Conservation (phyloP, 1,140 invertebrate species). For the Drosophila willistoni region DNA sequence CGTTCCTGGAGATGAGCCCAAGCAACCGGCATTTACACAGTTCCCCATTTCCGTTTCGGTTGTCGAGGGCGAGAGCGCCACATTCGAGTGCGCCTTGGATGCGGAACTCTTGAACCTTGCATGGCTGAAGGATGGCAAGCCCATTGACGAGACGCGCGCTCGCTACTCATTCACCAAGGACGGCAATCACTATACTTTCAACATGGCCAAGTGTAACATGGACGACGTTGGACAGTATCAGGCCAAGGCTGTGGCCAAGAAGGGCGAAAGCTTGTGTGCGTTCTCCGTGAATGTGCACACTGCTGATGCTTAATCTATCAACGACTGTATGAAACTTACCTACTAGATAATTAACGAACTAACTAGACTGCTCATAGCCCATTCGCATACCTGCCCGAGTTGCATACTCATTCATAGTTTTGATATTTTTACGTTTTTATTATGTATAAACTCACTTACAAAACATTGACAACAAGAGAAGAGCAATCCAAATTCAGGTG, state of each 20-base stretch:
- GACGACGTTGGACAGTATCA: constrained; percentile 96
- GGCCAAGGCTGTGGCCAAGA: constrained; percentile 93
- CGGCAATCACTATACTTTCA: constrained; percentile 89
- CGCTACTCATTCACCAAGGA: constrained; percentile 93
- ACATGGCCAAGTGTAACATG: constrained; percentile 89
- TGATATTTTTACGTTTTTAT: constrained; percentile 25
- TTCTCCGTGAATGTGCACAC: constrained; percentile 92
- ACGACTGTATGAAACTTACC: constrained; percentile 15
- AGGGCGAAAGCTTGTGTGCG: constrained; percentile 91
- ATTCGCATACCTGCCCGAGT: constrained; percentile 17
- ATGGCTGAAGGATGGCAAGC: constrained; percentile 96
- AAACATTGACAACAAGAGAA: constrained; percentile 3
- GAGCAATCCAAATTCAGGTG: neutral
- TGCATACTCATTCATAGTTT: constrained; percentile 16
- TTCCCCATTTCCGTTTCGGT: constrained; percentile 95
- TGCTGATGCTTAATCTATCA: constrained; percentile 41
- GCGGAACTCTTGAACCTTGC: constrained; percentile 85
- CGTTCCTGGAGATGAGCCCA: constrained; percentile 93
- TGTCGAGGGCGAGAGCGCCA: constrained; percentile 90
- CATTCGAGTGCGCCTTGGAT: constrained; percentile 85
- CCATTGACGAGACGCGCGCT: constrained; percentile 89
- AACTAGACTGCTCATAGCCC: constrained; percentile 24
- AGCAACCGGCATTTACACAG: constrained; percentile 92
- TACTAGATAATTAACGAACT: constrained; percentile 17
- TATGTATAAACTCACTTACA: constrained; percentile 15